Evolutionary conservation across 2,113 vertebrate genomes (phyloP).

Genomic region (Todiramphus saurophagus): DNA sequence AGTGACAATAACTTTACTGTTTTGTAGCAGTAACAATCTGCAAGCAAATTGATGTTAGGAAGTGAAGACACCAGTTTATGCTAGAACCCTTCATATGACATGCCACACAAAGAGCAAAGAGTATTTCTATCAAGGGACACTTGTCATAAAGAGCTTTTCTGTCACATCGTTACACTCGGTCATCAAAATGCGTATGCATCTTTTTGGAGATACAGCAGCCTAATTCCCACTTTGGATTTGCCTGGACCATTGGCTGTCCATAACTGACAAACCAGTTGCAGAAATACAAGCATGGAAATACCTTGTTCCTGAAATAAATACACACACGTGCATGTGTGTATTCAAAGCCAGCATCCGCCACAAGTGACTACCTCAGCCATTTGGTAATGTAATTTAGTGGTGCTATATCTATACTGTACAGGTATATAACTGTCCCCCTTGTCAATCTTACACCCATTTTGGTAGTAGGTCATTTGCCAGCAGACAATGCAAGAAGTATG

Average conservation of each 20-base stretch:
- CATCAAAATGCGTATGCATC: background rate
- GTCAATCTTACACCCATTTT: background rate
- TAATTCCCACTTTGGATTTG: background rate
- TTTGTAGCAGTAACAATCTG: background rate
- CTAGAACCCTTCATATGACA: background rate
- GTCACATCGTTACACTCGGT: background rate
- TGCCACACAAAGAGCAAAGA: background rate
- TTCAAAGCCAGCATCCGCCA: background rate
- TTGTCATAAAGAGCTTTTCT: background rate
- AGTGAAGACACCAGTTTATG: background rate
- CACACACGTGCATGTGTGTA: accelerated
- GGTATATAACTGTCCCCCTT: background rate
- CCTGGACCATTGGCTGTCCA: background rate
- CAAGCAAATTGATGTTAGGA: background rate
- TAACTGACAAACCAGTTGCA: background rate
- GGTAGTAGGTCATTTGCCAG: background rate
- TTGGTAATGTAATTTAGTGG: background rate
- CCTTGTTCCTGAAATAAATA: background rate
- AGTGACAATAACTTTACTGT: background rate
- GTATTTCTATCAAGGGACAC: background rate
- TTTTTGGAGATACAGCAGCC: background rate
- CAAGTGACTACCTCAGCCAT: accelerated
- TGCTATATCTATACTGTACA: background rate
- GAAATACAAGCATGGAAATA: background rate
- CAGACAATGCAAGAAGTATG: background rate